phyloP scores from a whole-genome alignment of 2,888 invertebrate species.

The Acanthosepion lycidas region DNA sequence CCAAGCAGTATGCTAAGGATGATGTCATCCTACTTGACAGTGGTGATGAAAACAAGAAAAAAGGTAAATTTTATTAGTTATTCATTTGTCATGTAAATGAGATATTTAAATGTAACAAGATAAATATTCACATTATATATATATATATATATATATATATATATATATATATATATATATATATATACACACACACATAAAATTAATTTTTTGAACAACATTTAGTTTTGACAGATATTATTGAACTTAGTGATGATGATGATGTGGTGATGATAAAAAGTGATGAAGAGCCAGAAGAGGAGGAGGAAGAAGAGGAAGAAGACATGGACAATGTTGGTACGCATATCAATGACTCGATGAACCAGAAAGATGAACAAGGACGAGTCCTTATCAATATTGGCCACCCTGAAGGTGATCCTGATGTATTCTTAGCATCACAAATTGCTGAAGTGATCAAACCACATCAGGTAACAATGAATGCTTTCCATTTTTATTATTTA shows the following conservation, averaged over 20 bases:
- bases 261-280: slow-evolving; percentile 74
- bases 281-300: slow-evolving; percentile 56
- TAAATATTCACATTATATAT: neutral
- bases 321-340: slow-evolving; percentile 91
- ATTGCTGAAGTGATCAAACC: slow-evolving; percentile 93
- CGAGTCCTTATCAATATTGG: slow-evolving; percentile 94
- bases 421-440: slow-evolving; percentile 91
- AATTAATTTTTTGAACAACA: neutral
- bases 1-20: slow-evolving; percentile 56
- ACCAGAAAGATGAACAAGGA: slow-evolving; percentile 92
- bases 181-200: neutral
- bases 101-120: neutral
- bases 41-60: slow-evolving; percentile 57
- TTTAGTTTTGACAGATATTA: slow-evolving; percentile 54
- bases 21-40: slow-evolving; percentile 55
- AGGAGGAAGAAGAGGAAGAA: slow-evolving; percentile 85
- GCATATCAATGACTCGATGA: slow-evolving; percentile 93
- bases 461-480: slow-evolving; percentile 85
- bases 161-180: too few relatives aligned
- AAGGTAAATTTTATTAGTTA: slow-evolving; percentile 47
- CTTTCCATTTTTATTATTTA: neutral
- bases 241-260: slow-evolving; percentile 62
- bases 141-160: too few relatives aligned
- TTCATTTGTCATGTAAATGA: neutral
- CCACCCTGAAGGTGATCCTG: slow-evolving; percentile 91